phyloP scores from a whole-genome alignment of 1,140 invertebrate genomes.

The Choristoneura fumiferana region DNA sequence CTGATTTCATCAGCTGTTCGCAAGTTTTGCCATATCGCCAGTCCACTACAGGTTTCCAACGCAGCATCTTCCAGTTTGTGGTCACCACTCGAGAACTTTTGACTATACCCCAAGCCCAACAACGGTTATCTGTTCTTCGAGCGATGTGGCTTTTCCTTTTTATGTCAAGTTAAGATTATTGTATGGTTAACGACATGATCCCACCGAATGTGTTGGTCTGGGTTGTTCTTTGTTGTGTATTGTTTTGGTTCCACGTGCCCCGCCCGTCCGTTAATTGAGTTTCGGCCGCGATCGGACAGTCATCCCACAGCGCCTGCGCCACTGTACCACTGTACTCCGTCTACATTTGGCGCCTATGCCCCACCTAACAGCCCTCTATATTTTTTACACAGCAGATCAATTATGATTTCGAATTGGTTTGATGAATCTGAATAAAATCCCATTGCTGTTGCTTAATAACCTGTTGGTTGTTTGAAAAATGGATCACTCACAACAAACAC shows the following conservation, averaged over 20 bases:
- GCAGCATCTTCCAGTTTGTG: too few relatives aligned
- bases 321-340: not conserved
- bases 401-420: constrained; percentile 77
- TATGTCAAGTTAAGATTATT: too few relatives aligned
- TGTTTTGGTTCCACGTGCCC: constrained; percentile 59
- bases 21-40: too few relatives aligned
- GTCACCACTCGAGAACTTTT: too few relatives aligned
- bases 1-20: too few relatives aligned
- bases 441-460: constrained; percentile 73
- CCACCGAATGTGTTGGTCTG: not conserved
- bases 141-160: too few relatives aligned
- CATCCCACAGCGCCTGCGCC: constrained; percentile 21
- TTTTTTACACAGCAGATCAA: constrained; percentile 77
- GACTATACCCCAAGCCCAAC: too few relatives aligned
- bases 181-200: too few relatives aligned
- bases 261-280: constrained; percentile 65
- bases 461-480: constrained; percentile 70
- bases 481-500: constrained; percentile 55
- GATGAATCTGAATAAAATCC: constrained; percentile 76
- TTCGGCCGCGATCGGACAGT: constrained; percentile 64
- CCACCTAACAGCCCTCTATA: constrained; percentile 69
- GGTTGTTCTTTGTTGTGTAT: constrained; percentile 35
- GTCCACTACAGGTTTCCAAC: too few relatives aligned
- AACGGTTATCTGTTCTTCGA: too few relatives aligned
- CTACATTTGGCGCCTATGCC: constrained; percentile 70